phyloP scores from a whole-genome alignment of 2,113 vertebrate genomes.

The Syngnathoides biaculeatus region DNA sequence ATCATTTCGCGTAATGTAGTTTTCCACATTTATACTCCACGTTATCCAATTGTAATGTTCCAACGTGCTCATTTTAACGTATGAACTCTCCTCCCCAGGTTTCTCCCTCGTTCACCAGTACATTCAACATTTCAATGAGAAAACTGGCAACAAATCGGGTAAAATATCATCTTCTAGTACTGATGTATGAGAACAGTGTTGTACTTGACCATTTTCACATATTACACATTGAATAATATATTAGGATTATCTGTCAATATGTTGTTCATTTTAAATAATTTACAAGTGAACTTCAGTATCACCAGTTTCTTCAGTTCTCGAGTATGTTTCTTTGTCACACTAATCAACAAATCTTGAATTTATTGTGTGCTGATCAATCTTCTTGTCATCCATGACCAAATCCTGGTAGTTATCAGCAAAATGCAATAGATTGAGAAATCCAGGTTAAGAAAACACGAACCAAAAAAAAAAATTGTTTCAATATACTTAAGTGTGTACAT shows the following conservation, averaged over 20 bases:
- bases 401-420: background rate
- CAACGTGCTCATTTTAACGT: background rate
- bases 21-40: background rate
- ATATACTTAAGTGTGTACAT: too few relatives aligned
- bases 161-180: constrained; percentile 11
- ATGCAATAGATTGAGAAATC: too few relatives aligned
- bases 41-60: background rate
- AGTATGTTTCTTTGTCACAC: constrained; percentile 28
- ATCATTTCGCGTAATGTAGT: background rate
- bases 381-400: constrained; percentile 17
- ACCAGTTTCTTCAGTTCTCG: too few relatives aligned
- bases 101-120: constrained; percentile 65
- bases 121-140: constrained; percentile 68
- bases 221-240: constrained; percentile 27
- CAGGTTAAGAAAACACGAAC: too few relatives aligned
- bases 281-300: too few relatives aligned
- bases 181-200: background rate
- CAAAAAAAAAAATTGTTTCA: too few relatives aligned
- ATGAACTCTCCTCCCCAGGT: constrained; percentile 35
- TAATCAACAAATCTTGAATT: constrained; percentile 36
- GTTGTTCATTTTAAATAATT: too few relatives aligned
- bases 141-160: constrained; percentile 66
- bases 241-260: too few relatives aligned
- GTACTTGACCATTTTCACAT: constrained; percentile 1
- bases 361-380: constrained; percentile 9